Conservation (phyloP, 2,888 invertebrate genomes). For the Drosophila ustulata region DNA sequence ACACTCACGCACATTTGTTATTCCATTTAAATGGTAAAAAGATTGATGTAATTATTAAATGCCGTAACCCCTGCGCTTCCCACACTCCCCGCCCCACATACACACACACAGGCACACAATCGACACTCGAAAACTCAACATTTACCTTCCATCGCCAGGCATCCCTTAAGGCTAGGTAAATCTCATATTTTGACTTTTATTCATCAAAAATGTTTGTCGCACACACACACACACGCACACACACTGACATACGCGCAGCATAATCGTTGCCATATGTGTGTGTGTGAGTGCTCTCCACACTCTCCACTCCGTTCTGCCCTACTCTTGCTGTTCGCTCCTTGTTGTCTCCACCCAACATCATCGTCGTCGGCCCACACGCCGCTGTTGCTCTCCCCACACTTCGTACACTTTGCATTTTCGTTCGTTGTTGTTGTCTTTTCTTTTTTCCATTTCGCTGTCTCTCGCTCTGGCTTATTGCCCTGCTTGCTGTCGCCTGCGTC, state of each 20-base stretch:
- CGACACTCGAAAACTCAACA: conserved; percentile 1
- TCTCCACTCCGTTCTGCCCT: background rate
- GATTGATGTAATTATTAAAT: conserved; percentile 75
- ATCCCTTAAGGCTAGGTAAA: conserved; percentile 53
- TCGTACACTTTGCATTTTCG: background rate
- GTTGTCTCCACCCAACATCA: conserved; percentile 1
- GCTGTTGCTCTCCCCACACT: conserved; percentile 7
- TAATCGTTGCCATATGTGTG: conserved; percentile 6
- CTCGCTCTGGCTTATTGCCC: conserved; percentile 25
- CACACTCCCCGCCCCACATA: background rate
- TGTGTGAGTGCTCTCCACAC: conserved; percentile 3
- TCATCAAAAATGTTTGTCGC: conserved; percentile 25
- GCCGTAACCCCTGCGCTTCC: conserved; percentile 2
- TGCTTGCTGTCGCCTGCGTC: conserved; percentile 20
- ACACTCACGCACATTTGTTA: conserved; percentile 14
- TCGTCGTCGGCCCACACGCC: background rate
- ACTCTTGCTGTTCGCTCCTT: background rate
- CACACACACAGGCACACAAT: no score
- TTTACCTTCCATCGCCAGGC: conserved; percentile 15
- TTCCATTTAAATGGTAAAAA: conserved; percentile 60
- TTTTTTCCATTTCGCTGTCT: background rate
- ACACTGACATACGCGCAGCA: background rate
- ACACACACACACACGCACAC: background rate
- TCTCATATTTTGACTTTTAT: conserved; percentile 47
- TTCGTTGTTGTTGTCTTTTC: background rate